Base-by-base conservation (phyloP, 2,113 vertebrate species). In the Gambusia holbrooki region DNA sequence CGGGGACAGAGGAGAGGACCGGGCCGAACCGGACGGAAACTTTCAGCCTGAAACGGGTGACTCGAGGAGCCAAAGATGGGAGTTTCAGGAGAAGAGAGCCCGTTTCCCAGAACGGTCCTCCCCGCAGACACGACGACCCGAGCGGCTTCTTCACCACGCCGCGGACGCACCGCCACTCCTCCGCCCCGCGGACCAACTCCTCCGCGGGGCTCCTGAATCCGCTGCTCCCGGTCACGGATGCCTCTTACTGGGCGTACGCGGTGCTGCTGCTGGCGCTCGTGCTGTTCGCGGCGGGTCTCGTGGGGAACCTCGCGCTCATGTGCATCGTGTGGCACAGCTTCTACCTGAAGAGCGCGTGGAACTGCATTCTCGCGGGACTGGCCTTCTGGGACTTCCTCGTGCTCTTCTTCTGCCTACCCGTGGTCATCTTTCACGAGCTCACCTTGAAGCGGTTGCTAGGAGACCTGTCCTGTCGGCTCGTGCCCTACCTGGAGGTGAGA, bases 401-500 rank as follows among this genome's bases (percentile, higher is more conserved):
- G 80, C 96, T 99, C 42, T 97, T 99, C 89, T 96, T 98, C 93
- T 99, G 98, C 84, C 93, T 99, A 0, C 98, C 98, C 0, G 87
- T 99, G 29, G 95, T 99, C 71, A 92, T 98, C 87, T 97, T 99
- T 89, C 96, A 97, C 0, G 96, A 97, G 91, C 94, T 99, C 82
- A 97, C 97, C 79, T 92, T 95, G 87, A 96, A 91, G 87, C 88
- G 97, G 87, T 87, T 98, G 76, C 92, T 99, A 69, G 97, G 97
- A 22, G 94, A 95, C 6, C 0, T 96, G 1, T 97, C 97, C 11
- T 99, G 98, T 74, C 93, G 95, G 73, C 93, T 96, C 0, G 97
- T 99, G 87, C 97, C 97, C 33, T 99, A 96, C 65, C 90, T 98
- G 94, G 97, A 99, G 97, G 97, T 99, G 92, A 97, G 95, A 30